Percentiles rank a stretch among this genome's conserved stretches.
phyloP scores from a whole-genome alignment of 1,140 invertebrate species.

The Prorops nasuta region DNA sequence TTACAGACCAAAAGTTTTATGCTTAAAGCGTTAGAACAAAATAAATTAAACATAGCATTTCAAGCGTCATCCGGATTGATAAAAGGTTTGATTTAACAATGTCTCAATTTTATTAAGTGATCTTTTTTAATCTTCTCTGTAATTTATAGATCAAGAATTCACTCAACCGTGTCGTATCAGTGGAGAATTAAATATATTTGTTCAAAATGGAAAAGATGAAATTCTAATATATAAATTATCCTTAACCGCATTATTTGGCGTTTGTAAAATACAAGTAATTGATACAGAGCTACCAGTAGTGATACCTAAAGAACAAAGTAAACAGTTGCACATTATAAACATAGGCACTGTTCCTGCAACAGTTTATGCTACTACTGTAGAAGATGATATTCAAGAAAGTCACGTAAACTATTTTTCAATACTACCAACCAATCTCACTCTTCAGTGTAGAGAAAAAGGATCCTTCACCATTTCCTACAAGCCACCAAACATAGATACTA shows the following conservation, averaged over 20 bases:
- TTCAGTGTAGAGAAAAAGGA: slow-evolving; percentile 31
- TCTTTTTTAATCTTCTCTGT: too few relatives aligned
- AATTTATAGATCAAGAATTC: too few relatives aligned
- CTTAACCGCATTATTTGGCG: slow-evolving; percentile 34
- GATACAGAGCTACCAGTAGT: slow-evolving; percentile 35
- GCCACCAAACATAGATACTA: slow-evolving; percentile 22
- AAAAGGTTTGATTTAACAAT: too few relatives aligned
- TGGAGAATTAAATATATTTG: slow-evolving; percentile 27
- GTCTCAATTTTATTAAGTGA: too few relatives aligned
- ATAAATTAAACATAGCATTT: too few relatives aligned
- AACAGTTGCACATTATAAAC: slow-evolving; percentile 35
- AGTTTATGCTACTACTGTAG: slow-evolving; percentile 20
- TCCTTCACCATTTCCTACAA: slow-evolving; percentile 36
- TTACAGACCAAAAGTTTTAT: slow-evolving; percentile 5
- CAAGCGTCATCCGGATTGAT: too few relatives aligned
- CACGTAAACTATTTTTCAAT: slow-evolving; percentile 26
- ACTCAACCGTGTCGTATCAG: background rate
- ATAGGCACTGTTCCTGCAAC: slow-evolving; percentile 25
- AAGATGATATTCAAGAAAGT: slow-evolving; percentile 13
- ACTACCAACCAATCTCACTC: slow-evolving; percentile 27
- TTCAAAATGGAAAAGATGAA: slow-evolving; percentile 21
- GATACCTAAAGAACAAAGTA: slow-evolving; percentile 32
- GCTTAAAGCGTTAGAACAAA: too few relatives aligned
- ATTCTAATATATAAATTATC: slow-evolving; percentile 28
- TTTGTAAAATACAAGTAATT: slow-evolving; percentile 36